Conservation (phyloP, 2,113 vertebrate genomes). For the Excalfactoria chinensis region DNA sequence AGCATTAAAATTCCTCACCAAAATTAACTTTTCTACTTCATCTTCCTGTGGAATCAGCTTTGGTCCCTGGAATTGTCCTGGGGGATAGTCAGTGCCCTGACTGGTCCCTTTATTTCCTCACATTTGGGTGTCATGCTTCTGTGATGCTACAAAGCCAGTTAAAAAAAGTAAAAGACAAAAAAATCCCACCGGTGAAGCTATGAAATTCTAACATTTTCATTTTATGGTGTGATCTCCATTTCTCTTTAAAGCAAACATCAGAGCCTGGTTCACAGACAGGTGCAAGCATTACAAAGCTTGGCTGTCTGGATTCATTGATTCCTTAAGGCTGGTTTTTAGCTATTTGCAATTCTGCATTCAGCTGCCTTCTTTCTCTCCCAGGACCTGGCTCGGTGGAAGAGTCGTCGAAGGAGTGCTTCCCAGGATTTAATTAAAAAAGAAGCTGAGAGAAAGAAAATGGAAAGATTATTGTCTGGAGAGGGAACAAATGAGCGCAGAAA, state of each 20-base stretch:
- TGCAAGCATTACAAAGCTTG: not conserved
- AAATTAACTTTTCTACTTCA: not conserved
- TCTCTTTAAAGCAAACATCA: not conserved
- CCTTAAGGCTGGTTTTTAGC: not conserved
- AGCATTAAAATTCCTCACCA: not conserved
- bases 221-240: not conserved
- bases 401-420: slow-evolving; percentile 91
- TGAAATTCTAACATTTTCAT: not conserved
- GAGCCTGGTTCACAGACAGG: not conserved
- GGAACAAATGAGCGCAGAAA: slow-evolving; percentile 85
- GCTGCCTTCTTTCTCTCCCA: slow-evolving; percentile 13
- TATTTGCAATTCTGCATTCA: not conserved
- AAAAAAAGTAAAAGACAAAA: not conserved
- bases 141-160: not conserved
- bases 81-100: not conserved
- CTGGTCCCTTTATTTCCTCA: not conserved
- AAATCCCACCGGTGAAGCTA: not conserved
- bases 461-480: slow-evolving; percentile 82
- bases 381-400: slow-evolving; percentile 98
- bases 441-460: slow-evolving; percentile 96
- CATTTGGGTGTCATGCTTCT: not conserved
- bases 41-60: not conserved
- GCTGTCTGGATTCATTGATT: not conserved
- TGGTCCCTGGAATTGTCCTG: not conserved
- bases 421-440: slow-evolving; percentile 98